Base-by-base conservation (phyloP, 1,140 invertebrate species). In the Planococcus citri region DNA sequence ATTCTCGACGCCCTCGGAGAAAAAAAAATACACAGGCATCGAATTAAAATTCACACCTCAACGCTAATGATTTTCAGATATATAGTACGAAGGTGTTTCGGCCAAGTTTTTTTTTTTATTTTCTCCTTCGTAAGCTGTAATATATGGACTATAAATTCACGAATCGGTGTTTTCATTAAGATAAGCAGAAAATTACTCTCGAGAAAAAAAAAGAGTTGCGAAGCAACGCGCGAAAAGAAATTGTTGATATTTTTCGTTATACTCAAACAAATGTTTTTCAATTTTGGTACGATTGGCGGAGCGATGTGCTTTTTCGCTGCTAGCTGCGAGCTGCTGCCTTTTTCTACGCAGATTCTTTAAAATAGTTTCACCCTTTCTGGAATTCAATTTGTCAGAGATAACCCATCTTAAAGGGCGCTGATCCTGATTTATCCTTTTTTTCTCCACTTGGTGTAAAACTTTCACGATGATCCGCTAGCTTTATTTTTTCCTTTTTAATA, bases 371-470 rank as follows among this genome's bases (percentile, higher is more conserved):
- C 24, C 25, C 60, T 64, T 64, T 64, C 60, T 64, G 22, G 60
- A 64, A 64, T 64, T 64, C 60, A 64, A 64, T 64, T 64, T 64
- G 60, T 64, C 25, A 20, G 25, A 64, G 60, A 64, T 64, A 64
- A 64, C 60, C 60, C 3, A 64, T 64, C 60, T 64, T 64, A 64
- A n/a, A 64, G 22, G 22, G 22, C 60, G 60, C 22, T 64, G 60
- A 64, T 64, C 60, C 60, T 64, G 60, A 64, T 64, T 64, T 64
- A 64, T 64, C 60, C 60, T 10, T 64, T 64, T 58, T 64, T 64
- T 17, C 60, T 64, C 25, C 10, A 25, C 60, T 22, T 4, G 9
- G 9, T 25, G 60, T 14, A 25, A 64, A 51, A 51, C 41, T 51
- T 51, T 51, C 41, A 64, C 60, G 21, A 27, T 64, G 24, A 64